Percentiles rank a stretch among this genome's conserved stretches.
These are phyloP conservation scores for Ctena decussata DNA, from an alignment of 2,888 invertebrate species.

Conservation along the genomic window DNA sequence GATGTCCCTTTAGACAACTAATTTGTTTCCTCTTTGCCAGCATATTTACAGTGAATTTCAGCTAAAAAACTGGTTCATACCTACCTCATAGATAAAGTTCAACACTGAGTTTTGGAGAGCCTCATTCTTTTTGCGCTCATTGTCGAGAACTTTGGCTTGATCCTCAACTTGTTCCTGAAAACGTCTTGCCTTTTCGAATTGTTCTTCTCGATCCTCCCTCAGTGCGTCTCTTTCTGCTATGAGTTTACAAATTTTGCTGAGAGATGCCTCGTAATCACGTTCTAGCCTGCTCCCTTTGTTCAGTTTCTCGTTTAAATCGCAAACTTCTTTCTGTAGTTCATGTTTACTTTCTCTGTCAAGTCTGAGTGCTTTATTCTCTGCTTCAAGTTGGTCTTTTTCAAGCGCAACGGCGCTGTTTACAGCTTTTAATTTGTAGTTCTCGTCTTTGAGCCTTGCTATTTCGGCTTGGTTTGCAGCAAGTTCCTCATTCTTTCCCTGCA, in stretches of 20 bases:
- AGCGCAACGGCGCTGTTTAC: neutral
- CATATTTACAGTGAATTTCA: too few relatives aligned
- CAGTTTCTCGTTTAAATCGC: neutral
- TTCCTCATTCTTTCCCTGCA: neutral
- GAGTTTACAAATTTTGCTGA: neutral
- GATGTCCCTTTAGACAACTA: neutral
- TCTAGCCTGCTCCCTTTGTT: neutral
- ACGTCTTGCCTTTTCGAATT: neutral
- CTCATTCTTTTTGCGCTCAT: neutral
- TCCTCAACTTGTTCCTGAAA: neutral
- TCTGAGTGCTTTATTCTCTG: neutral
- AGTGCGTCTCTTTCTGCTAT: constrained; percentile 10
- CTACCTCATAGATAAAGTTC: neutral
- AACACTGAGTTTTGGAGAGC: neutral
- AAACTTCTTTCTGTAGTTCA: neutral
- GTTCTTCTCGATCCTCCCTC: neutral
- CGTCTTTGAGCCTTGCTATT: neutral
- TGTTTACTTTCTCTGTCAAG: neutral
- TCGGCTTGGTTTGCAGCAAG: constrained; percentile 1
- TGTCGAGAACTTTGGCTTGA: neutral
- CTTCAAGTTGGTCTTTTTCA: constrained; percentile 6
- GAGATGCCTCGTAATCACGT: constrained; percentile 3
- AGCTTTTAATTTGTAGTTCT: neutral
- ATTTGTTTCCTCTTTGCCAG: neutral
- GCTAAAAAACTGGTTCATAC: neutral